A percentile compares a stretch with the other conserved stretches of the same genome.
These are phyloP conservation scores for Panzeria rudis DNA, from an alignment of 2,888 invertebrate species.

Conservation along the genomic window DNA sequence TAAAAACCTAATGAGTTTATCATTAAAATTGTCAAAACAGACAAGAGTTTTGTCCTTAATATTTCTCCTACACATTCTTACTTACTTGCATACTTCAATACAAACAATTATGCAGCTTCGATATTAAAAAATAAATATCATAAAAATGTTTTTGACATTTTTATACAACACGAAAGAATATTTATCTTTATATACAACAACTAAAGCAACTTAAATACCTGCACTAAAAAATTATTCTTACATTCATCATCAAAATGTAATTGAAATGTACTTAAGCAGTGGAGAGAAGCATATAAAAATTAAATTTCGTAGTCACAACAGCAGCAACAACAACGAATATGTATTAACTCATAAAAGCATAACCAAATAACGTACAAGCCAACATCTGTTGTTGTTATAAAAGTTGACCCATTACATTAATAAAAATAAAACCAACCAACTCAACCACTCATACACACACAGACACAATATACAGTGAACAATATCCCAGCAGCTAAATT, in stretches of 20 bases:
- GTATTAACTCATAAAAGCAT: neutral
- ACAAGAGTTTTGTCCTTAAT: neutral
- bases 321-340: neutral
- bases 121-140: neutral
- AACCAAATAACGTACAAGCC: neutral
- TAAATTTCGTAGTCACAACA: neutral
- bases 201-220: neutral
- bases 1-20: neutral
- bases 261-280: neutral
- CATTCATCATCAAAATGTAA: constrained; percentile 1
- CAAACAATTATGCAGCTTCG: neutral
- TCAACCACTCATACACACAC: neutral
- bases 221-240: neutral
- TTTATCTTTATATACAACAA: neutral
- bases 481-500: too few species aligned
- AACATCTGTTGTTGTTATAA: constrained; percentile 3
- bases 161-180: neutral
- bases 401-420: neutral
- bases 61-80: neutral
- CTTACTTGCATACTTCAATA: too few species aligned
- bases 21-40: neutral
- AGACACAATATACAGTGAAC: neutral
- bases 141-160: neutral
- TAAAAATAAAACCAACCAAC: neutral
- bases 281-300: neutral